A percentile compares a stretch with the other conserved stretches of the same genome.
These are phyloP conservation scores for Rosalia funebris DNA, from an alignment of 2,888 invertebrate species.

Conservation along the genomic window DNA sequence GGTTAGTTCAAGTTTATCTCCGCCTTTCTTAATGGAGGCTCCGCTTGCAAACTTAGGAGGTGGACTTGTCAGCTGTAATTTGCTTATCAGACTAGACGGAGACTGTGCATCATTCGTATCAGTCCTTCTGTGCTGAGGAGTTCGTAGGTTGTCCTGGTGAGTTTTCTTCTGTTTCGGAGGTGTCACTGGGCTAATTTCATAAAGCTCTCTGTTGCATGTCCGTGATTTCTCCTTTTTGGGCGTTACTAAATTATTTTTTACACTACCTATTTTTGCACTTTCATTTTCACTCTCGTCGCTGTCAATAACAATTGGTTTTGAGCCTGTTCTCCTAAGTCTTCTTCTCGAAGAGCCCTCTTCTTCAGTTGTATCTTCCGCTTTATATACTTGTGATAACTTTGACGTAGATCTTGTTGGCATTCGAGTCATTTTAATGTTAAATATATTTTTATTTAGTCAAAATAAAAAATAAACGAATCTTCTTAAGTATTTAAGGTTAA, in stretches of 20 bases:
- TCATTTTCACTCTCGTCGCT: conserved; percentile 39
- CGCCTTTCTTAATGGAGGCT: conserved; percentile 14
- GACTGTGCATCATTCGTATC: conserved; percentile 16
- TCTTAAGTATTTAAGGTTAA: too few species aligned
- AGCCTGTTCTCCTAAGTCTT: conserved; percentile 14
- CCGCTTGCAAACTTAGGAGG: conserved; percentile 13
- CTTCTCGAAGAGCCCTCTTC: conserved; percentile 9
- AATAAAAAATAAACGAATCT: too few species aligned
- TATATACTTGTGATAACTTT: conserved; percentile 19
- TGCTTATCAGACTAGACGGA: conserved; percentile 35
- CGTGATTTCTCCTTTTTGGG: conserved; percentile 29
- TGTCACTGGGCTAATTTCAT: conserved; percentile 46
- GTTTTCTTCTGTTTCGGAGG: conserved; percentile 59
- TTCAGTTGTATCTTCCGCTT: conserved; percentile 6
- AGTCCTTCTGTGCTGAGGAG: conserved; percentile 7
- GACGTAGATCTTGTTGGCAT: conserved; percentile 36
- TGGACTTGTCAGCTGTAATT: conserved; percentile 37
- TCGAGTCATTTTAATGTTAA: conserved; percentile 21
- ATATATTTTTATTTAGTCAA: background rate
- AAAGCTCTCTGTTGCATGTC: conserved; percentile 29
- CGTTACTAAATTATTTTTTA: background rate
- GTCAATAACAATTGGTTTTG: conserved; percentile 17
- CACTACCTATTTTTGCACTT: background rate
- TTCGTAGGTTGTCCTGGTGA: conserved; percentile 15
- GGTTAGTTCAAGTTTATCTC: background rate